Evolutionary conservation across 2,113 vertebrate species (phyloP).

Genomic region (Lamprotornis superbus): DNA sequence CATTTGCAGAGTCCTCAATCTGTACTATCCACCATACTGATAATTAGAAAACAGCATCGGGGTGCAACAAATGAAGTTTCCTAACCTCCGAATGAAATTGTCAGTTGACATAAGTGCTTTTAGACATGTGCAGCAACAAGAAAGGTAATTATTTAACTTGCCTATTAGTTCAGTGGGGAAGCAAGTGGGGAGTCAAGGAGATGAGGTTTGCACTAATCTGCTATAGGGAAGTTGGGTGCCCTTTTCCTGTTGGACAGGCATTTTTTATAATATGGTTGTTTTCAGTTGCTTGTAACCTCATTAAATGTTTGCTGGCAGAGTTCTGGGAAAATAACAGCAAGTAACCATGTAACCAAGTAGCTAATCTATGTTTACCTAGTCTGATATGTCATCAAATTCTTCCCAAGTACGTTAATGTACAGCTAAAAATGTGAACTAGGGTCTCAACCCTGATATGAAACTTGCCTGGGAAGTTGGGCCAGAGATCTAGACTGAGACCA

Average conservation of each 20-base stretch:
- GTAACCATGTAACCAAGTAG: neutral
- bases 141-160: neutral
- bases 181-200: neutral
- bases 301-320: neutral
- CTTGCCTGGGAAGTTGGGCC: neutral
- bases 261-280: neutral
- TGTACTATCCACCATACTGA: too few relatives aligned
- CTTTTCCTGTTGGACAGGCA: neutral
- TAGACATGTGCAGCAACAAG: neutral
- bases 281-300: neutral
- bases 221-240: neutral
- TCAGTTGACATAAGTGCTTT: neutral
- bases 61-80: neutral
- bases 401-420: neutral
- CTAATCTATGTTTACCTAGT: slow-evolving; percentile 8
- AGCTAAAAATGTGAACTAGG: neutral
- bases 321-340: slow-evolving; percentile 37
- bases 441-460: neutral
- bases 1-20: neutral
- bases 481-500: neutral
- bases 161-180: neutral
- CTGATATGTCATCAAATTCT: neutral
- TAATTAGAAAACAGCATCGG: neutral
- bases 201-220: neutral
- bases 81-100: neutral